phyloP scores from a whole-genome alignment of 2,113 vertebrate genomes.

The Hemicordylus capensis region DNA sequence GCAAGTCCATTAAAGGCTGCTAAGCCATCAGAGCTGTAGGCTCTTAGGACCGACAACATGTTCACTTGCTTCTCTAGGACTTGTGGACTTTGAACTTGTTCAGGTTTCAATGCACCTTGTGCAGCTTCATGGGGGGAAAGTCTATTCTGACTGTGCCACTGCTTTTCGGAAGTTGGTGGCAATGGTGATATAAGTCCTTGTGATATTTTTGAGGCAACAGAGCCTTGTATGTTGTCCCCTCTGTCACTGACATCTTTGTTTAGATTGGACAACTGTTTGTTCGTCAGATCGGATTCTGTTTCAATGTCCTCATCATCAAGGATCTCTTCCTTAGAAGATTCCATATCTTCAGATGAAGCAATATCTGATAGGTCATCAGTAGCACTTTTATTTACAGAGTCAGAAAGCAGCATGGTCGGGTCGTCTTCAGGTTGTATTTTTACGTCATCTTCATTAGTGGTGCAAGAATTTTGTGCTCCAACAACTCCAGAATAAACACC shows the following conservation, averaged over 20 bases:
- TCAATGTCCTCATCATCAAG: constrained; percentile 88
- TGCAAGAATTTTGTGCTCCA: constrained; percentile 78
- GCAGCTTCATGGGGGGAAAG: constrained; percentile 83
- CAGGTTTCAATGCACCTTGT: constrained; percentile 85
- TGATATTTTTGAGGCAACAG: constrained; percentile 66
- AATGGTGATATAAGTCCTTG: constrained; percentile 76
- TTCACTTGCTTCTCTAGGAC: constrained; percentile 94
- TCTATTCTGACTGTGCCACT: constrained; percentile 89
- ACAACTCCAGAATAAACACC: constrained; percentile 83
- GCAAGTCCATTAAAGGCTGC: constrained; percentile 95
- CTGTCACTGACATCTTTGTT: constrained; percentile 76
- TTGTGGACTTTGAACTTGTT: constrained; percentile 81
- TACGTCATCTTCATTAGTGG: constrained; percentile 72
- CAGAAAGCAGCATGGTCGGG: constrained; percentile 75
- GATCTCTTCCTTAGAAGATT: constrained; percentile 84
- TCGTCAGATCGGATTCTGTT: constrained; percentile 72
- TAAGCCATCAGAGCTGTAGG: constrained; percentile 94
- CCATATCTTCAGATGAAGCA: constrained; percentile 87
- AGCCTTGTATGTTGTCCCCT: constrained; percentile 75
- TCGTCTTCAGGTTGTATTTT: constrained; percentile 79
- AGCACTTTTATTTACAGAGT: constrained; percentile 73
- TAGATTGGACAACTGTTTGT: constrained; percentile 68
- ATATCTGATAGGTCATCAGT: constrained; percentile 86
- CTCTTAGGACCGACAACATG: constrained; percentile 97
- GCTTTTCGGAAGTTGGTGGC: constrained; percentile 84